These are phyloP conservation scores for Poliocrania exsul DNA, from an alignment of 2,797 vertebrate genomes.

Conservation along the genomic window DNA sequence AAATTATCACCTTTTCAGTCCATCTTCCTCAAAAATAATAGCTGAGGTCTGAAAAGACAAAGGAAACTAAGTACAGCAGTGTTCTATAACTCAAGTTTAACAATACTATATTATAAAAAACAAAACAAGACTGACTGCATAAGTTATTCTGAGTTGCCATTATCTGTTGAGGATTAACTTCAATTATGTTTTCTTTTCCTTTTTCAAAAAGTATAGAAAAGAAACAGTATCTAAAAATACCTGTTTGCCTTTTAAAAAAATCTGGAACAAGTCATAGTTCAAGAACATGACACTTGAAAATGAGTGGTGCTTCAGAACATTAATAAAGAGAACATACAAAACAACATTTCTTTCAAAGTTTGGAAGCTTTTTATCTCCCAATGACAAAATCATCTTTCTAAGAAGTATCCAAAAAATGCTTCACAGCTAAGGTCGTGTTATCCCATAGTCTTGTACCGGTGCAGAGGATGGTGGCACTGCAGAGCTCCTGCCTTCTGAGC, in stretches of 20 bases:
- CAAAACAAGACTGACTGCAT: conserved; percentile 34
- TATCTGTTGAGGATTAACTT: conserved; percentile 1
- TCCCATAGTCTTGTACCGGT: background rate
- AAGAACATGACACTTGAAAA: background rate
- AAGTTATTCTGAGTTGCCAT: conserved; percentile 26
- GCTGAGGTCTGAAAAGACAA: conserved; percentile 25
- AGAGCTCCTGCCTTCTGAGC: background rate
- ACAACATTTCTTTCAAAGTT: background rate
- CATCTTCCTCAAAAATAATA: conserved; percentile 35
- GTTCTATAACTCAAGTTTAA: conserved; percentile 57
- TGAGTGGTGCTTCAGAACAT: background rate
- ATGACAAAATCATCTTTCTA: conserved; percentile 31
- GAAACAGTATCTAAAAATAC: background rate
- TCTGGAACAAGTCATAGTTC: background rate
- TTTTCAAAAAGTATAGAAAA: conserved; percentile 19
- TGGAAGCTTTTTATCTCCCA: conserved; percentile 47
- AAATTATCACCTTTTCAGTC: conserved; percentile 31
- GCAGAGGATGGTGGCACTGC: rapidly evolving
- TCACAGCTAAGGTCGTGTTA: background rate
- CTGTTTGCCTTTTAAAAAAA: conserved; percentile 23
- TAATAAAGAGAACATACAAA: background rate
- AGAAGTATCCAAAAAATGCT: background rate
- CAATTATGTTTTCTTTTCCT: background rate
- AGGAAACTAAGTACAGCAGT: conserved; percentile 60
- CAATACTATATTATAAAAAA: background rate